Percentiles rank a stretch among this genome's conserved stretches.
Conservation (phyloP, 2,797 vertebrate species). For the Sebastes dallii region DNA sequence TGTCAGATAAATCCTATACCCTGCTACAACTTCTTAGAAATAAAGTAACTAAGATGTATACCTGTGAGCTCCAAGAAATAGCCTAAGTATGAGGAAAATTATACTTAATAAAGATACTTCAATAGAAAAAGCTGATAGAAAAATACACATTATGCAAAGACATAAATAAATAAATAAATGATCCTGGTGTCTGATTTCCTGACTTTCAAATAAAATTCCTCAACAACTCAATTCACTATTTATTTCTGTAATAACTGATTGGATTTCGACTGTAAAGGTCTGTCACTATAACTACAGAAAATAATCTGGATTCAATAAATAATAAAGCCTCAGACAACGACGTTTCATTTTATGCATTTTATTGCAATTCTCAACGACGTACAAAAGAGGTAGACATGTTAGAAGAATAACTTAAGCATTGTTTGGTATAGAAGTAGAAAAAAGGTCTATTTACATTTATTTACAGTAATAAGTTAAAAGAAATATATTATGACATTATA, state of each 20-base stretch:
- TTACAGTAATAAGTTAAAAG: conserved; percentile 77
- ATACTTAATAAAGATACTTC: not conserved
- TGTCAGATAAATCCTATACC: not conserved
- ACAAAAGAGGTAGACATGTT: conserved; percentile 60
- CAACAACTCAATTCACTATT: not conserved
- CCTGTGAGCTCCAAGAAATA: not conserved
- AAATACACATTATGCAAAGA: not conserved
- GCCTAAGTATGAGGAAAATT: not conserved
- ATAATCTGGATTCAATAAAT: not conserved
- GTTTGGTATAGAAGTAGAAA: not conserved
- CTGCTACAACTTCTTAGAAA: not conserved
- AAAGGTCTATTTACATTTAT: conserved; percentile 66
- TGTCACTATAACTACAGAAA: not conserved
- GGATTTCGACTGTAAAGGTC: not conserved
- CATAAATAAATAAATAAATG: not conserved
- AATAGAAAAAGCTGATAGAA: not conserved
- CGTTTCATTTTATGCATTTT: conserved; percentile 47
- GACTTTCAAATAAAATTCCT: not conserved
- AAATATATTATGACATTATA: conserved; percentile 61
- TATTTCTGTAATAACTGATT: not conserved
- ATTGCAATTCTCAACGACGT: conserved; percentile 45
- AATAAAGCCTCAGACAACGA: not conserved
- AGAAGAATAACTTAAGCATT: conserved; percentile 71
- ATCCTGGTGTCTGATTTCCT: not conserved
- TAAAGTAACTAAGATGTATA: no score